Percentiles rank a stretch among this genome's conserved stretches.
phyloP scores from a whole-genome alignment of 1,140 invertebrate genomes.

The Ips typographus region DNA sequence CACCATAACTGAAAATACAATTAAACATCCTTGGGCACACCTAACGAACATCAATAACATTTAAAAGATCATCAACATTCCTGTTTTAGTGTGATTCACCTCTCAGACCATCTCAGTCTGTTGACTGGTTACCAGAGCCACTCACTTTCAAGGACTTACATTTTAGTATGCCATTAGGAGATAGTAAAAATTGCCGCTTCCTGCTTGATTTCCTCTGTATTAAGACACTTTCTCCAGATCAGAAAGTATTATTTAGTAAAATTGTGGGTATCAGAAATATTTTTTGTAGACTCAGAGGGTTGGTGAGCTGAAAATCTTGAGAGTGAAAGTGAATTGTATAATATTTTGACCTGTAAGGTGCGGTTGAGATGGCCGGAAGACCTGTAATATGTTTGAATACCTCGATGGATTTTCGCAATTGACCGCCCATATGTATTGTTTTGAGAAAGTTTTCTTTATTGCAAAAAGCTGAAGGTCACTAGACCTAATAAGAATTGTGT shows the following conservation, averaged over 20 bases:
- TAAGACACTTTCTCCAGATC: not conserved
- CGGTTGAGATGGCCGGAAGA: not conserved
- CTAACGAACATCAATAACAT: too few relatives aligned
- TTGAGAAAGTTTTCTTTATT: not conserved
- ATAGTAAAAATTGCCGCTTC: not conserved
- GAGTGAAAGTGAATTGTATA: not conserved
- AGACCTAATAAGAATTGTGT: not conserved
- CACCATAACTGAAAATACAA: too few relatives aligned
- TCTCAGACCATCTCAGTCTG: too few relatives aligned
- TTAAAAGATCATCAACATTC: too few relatives aligned
- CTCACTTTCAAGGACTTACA: too few relatives aligned
- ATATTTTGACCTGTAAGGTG: not conserved
- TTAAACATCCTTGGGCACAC: too few relatives aligned
- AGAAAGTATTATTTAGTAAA: not conserved
- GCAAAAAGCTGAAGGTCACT: not conserved
- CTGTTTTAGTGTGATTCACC: too few relatives aligned
- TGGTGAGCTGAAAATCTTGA: not conserved
- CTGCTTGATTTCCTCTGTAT: not conserved
- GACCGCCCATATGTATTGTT: not conserved
- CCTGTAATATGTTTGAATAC: not conserved
- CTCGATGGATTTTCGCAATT: not conserved
- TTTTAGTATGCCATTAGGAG: not conserved
- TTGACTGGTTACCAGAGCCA: too few relatives aligned
- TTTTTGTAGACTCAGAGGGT: too few relatives aligned
- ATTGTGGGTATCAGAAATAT: not conserved